Conservation (phyloP, 2,113 vertebrate species). For the Dicrurus megarhynchus region DNA sequence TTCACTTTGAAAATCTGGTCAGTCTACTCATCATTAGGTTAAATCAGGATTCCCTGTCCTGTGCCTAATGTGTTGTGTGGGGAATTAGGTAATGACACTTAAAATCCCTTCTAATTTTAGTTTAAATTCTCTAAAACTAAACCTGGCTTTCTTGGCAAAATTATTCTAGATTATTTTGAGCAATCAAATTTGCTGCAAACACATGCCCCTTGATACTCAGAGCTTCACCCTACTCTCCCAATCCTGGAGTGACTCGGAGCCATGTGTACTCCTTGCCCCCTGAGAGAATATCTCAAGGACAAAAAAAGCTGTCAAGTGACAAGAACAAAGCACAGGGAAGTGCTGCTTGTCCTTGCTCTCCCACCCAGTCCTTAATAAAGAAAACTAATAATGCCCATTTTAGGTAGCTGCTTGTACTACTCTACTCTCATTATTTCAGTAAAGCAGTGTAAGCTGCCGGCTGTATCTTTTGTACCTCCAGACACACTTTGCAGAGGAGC, state of each 20-base stretch:
- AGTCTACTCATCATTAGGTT: slow-evolving; percentile 1
- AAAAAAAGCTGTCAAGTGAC: slow-evolving; percentile 21
- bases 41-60: slow-evolving; percentile 50
- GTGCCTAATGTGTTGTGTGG: neutral
- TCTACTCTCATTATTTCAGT: slow-evolving; percentile 40
- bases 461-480: slow-evolving; percentile 7
- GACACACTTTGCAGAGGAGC: neutral
- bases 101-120: slow-evolving; percentile 42
- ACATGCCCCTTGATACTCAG: neutral
- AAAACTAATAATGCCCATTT: slow-evolving; percentile 32
- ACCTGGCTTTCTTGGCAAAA: neutral
- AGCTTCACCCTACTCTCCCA: neutral
- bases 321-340: neutral
- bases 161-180: slow-evolving; percentile 46
- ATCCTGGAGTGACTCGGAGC: neutral
- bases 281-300: slow-evolving; percentile 31
- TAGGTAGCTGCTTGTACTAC: slow-evolving; percentile 17
- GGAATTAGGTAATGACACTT: slow-evolving; percentile 17
- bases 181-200: neutral
- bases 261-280: neutral
- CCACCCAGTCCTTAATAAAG: neutral
- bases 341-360: neutral
- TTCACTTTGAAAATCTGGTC: slow-evolving; percentile 47
- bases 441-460: slow-evolving; percentile 9
- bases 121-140: slow-evolving; percentile 37